phyloP scores from a whole-genome alignment of 2,888 invertebrate genomes.

The Plagiodera versicolora region DNA sequence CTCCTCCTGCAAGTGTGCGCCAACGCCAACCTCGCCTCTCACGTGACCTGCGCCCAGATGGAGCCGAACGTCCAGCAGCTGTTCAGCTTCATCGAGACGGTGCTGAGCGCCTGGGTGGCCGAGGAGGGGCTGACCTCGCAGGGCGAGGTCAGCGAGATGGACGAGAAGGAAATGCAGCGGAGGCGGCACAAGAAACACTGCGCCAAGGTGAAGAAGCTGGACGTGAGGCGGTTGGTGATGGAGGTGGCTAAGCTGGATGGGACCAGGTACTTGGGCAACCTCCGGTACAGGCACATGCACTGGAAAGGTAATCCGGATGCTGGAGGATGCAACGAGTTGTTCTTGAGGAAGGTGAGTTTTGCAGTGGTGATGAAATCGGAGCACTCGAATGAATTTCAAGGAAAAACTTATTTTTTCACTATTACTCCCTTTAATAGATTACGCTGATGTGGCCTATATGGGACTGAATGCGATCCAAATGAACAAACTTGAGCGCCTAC shows the following conservation, averaged over 20 bases:
- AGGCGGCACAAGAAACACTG: constrained; percentile 65
- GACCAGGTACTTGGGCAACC: constrained; percentile 67
- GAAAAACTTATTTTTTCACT: too few species aligned
- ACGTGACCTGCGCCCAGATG: constrained; percentile 60
- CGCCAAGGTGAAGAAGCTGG: constrained; percentile 67
- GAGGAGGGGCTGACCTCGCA: constrained; percentile 72
- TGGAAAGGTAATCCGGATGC: constrained; percentile 85
- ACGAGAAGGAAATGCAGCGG: constrained; percentile 64
- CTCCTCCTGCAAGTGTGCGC: constrained; percentile 73
- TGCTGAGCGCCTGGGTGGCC: constrained; percentile 78
- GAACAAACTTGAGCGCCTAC: too few species aligned
- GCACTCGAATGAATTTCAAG: too few species aligned
- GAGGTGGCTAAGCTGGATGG: constrained; percentile 72
- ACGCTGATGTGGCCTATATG: too few species aligned
- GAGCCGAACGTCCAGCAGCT: constrained; percentile 79
- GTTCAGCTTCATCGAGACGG: constrained; percentile 80
- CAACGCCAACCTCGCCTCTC: constrained; percentile 63
- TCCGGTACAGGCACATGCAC: constrained; percentile 76
- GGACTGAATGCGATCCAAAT: too few species aligned
- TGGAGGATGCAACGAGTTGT: constrained; percentile 85
- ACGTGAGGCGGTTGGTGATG: constrained; percentile 68
- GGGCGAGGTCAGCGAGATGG: constrained; percentile 73
- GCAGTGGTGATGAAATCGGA: too few species aligned
- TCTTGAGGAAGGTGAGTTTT: constrained; percentile 75
- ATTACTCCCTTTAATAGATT: too few species aligned